Conservation (phyloP, 1,140 invertebrate species). For the Halyomorpha halys region DNA sequence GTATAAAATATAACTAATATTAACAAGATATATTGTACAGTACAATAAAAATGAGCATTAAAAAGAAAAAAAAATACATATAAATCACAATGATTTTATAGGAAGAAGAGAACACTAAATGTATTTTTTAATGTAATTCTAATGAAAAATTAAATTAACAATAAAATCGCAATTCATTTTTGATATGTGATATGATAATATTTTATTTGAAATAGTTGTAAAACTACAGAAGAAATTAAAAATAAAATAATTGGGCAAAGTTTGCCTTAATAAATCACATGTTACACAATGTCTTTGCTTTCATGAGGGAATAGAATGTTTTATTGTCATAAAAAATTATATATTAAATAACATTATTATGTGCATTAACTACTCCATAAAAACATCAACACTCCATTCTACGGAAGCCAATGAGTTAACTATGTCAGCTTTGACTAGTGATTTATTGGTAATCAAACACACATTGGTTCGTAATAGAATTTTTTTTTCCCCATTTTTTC, state of each 20-base stretch:
- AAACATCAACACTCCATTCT: conserved; percentile 6
- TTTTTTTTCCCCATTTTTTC: background rate
- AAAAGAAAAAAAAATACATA: background rate
- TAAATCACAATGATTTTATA: conserved; percentile 5
- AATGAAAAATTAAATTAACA: background rate
- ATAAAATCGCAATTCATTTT: background rate
- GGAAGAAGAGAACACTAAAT: background rate
- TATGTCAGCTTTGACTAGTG: conserved; percentile 16
- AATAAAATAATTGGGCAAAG: too few species aligned
- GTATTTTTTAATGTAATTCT: background rate
- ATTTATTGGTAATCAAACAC: conserved; percentile 13
- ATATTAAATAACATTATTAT: background rate
- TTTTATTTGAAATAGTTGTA: background rate
- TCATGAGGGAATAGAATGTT: background rate
- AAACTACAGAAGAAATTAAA: too few species aligned
- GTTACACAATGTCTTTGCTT: conserved; percentile 6
- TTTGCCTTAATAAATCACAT: too few species aligned
- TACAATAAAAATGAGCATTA: conserved; percentile 3
- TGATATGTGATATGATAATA: conserved; percentile 13
- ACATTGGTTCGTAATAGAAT: conserved; percentile 6
- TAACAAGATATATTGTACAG: background rate
- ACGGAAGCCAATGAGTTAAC: conserved; percentile 8
- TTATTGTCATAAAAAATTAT: conserved; percentile 17
- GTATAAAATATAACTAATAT: background rate
- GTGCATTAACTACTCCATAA: conserved; percentile 3